Evolutionary conservation across 1,140 invertebrate genomes (phyloP), one percentile per base, ranked within the genome.

Genomic region (Leptinotarsa defecta): DNA sequence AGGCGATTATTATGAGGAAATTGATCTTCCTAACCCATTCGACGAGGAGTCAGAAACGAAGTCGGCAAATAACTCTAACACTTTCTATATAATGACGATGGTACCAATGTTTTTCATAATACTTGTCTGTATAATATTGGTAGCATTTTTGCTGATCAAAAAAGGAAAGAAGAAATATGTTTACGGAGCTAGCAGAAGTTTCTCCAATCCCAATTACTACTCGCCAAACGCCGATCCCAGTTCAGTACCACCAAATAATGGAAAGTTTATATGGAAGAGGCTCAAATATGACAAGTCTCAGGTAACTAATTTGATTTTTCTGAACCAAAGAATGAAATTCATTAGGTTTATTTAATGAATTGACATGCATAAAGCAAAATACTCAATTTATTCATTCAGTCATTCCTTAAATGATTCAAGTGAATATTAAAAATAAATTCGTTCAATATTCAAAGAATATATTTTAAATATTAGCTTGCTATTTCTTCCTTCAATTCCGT

Each of bases 171-270:
- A 90, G 79, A 90, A 90, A 67, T 89, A 91, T 74, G 83, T 88
- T 20, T 89, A 89, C 64, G 87, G 87, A 11, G 89, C 88, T 68
- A 87, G 91, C 71, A 87, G 91, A 73, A 91, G 90, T 62, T 94
- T 93, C 83, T 91, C 92, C 2, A 94, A 94, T 87, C 93, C 93
- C 1, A 94, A 93, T 80, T 94, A 94, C 81, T 92, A 91, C 79
- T 89, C 90, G n/a, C 90, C 91, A 17, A 76, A 79, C 57, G 78
- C 79, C 71, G 82, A 84, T 68, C 86, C 69, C 81, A 48, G 79
- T 81, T 48, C 52, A 72, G 83, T 79, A 20, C 15, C 52, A 57
- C 52, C 52, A 15, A 80, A 86, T 27, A 72, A 83, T 82, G 91
- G 92, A 73, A 90, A 90, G 11, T 91, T 90, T 75, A 88, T 91